Percentiles rank a stretch among this genome's conserved stretches.
These are phyloP conservation scores for Drosophila villosipedis DNA, from an alignment of 2,888 invertebrate genomes.

Conservation along the genomic window DNA sequence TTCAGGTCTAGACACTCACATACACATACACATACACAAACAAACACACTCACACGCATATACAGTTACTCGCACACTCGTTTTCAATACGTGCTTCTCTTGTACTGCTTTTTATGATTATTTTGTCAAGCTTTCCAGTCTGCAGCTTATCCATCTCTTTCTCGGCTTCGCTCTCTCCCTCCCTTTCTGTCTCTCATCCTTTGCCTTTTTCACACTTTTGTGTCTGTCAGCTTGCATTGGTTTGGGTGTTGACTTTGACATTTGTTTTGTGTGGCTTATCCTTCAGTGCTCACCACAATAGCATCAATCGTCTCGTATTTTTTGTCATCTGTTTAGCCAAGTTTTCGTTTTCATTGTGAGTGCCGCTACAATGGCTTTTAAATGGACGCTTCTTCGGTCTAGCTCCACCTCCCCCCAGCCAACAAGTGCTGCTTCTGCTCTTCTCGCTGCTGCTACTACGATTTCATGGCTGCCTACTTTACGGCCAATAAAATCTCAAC, in stretches of 20 bases:
- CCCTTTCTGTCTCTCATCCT: background rate
- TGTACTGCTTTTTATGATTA: conserved; percentile 47
- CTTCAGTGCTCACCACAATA: conserved; percentile 63
- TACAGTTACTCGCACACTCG: conserved; percentile 5
- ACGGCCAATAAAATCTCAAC: conserved; percentile 79
- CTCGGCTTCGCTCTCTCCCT: background rate
- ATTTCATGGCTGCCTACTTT: conserved; percentile 74
- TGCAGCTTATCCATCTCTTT: conserved; percentile 42
- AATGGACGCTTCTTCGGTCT: conserved; percentile 54
- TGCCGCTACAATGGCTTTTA: conserved; percentile 71
- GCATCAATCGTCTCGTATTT: conserved; percentile 72
- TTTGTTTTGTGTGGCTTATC: conserved; percentile 79
- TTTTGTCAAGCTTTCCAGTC: conserved; percentile 52
- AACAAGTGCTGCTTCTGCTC: background rate
- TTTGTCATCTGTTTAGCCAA: conserved; percentile 75
- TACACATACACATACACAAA: conserved; percentile 9
- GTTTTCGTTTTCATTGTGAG: conserved; percentile 74
- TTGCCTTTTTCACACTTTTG: background rate
- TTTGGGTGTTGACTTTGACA: conserved; percentile 78
- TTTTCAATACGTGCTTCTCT: conserved; percentile 17
- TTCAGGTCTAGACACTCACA: conserved; percentile 14
- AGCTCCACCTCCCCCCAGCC: background rate
- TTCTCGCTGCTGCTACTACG: conserved; percentile 41
- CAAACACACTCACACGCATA: conserved; percentile 21
- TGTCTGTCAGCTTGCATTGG: conserved; percentile 48